These are phyloP conservation scores for Ceratotherium simum DNA, from an alignment of 2,113 vertebrate genomes.

Conservation along the genomic window DNA sequence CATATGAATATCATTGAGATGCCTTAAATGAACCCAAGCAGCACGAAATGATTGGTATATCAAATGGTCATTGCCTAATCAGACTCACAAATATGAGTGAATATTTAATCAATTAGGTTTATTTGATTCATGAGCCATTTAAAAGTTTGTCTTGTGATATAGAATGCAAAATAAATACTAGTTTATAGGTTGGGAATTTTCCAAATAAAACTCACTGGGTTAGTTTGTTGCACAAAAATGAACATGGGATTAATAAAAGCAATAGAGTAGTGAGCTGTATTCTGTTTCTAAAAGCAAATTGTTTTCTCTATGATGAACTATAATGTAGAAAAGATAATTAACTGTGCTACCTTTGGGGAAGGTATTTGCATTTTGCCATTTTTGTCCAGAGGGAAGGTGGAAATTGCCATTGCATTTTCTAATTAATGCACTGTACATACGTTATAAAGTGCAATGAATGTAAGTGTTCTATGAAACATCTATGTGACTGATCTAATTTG, in stretches of 20 bases:
- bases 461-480: constrained; percentile 44
- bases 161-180: constrained; percentile 79
- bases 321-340: constrained; percentile 21
- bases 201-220: constrained; percentile 8
- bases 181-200: constrained; percentile 30
- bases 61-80: constrained; percentile 75
- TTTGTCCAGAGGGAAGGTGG: neutral
- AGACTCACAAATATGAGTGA: constrained; percentile 73
- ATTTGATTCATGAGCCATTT: constrained; percentile 77
- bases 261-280: neutral
- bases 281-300: constrained; percentile 42
- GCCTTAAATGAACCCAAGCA: constrained; percentile 65
- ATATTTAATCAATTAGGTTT: constrained; percentile 81
- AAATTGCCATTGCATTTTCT: constrained; percentile 26
- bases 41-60: constrained; percentile 74
- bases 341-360: neutral
- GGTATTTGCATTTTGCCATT: constrained; percentile 17
- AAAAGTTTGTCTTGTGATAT: constrained; percentile 76
- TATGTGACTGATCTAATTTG: constrained; percentile 49
- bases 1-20: constrained; percentile 69
- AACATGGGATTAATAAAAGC: constrained; percentile 15
- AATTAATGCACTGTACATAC: neutral
- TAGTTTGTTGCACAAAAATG: constrained; percentile 29
- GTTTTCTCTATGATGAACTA: constrained; percentile 32
- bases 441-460: constrained; percentile 15